phyloP scores from a whole-genome alignment of 1,140 invertebrate species.

The Xylocopa sonorina region DNA sequence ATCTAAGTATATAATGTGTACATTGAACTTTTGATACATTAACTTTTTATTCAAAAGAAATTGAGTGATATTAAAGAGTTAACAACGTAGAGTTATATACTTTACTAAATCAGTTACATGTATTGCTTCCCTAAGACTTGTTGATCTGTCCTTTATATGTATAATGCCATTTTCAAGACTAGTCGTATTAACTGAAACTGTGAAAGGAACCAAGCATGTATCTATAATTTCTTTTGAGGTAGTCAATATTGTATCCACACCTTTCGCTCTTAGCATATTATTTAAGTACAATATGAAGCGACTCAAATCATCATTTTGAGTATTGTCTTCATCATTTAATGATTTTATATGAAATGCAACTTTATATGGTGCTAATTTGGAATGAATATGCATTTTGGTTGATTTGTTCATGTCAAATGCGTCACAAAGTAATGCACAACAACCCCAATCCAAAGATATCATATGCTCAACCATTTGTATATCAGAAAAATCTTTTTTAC shows the following conservation, averaged over 20 bases:
- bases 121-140: slow-evolving; percentile 84
- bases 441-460: slow-evolving; percentile 83
- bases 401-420: slow-evolving; percentile 79
- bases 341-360: slow-evolving; percentile 82
- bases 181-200: slow-evolving; percentile 84
- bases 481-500: slow-evolving; percentile 73
- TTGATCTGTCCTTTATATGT: slow-evolving; percentile 87
- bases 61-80: slow-evolving; percentile 15
- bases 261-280: slow-evolving; percentile 74
- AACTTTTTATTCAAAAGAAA: slow-evolving; percentile 30
- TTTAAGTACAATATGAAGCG: slow-evolving; percentile 78
- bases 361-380: slow-evolving; percentile 89
- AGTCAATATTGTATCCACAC: slow-evolving; percentile 74
- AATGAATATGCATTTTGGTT: slow-evolving; percentile 84
- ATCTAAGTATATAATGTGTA: slow-evolving; percentile 65
- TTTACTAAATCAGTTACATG: slow-evolving; percentile 81
- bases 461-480: slow-evolving; percentile 81
- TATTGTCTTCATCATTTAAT: slow-evolving; percentile 58
- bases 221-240: slow-evolving; percentile 66
- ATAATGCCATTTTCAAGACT: slow-evolving; percentile 89
- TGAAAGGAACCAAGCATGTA: slow-evolving; percentile 86
- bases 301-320: slow-evolving; percentile 70
- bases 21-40: slow-evolving; percentile 9
- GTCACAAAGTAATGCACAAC: slow-evolving; percentile 85
- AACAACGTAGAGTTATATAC: slow-evolving; percentile 72